Percentiles rank a stretch among this genome's conserved stretches.
These are phyloP conservation scores for Xiphophorus hellerii DNA, from an alignment of 2,113 vertebrate genomes.

Conservation along the genomic window DNA sequence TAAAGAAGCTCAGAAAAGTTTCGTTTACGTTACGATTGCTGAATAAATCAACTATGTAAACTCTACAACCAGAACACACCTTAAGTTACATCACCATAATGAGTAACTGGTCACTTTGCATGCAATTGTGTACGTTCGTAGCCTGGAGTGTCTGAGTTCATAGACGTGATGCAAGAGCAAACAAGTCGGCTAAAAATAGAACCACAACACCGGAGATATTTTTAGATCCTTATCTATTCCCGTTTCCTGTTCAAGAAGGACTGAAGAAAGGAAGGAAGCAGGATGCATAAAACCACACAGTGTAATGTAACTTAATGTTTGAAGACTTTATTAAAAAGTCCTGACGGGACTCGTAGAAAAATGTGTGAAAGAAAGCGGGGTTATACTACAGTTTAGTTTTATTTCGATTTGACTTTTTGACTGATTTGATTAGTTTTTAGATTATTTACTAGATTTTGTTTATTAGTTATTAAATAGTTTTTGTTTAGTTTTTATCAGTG, in stretches of 20 bases:
- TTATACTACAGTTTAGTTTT: too few species aligned
- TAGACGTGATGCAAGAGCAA: slow-evolving; percentile 40
- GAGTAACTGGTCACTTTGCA: neutral
- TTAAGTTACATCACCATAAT: neutral
- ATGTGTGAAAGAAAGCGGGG: too few species aligned
- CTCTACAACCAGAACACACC: neutral
- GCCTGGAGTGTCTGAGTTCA: slow-evolving; percentile 10
- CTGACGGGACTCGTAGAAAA: neutral
- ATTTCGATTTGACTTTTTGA: too few species aligned
- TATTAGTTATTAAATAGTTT: too few species aligned
- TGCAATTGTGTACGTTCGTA: neutral
- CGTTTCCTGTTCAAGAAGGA: slow-evolving; percentile 20
- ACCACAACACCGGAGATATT: slow-evolving; percentile 33
- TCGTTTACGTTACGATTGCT: neutral
- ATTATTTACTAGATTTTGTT: too few species aligned
- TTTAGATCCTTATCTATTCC: slow-evolving; percentile 19
- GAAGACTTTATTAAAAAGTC: slow-evolving; percentile 1
- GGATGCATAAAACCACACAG: neutral
- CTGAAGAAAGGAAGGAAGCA: slow-evolving; percentile 4
- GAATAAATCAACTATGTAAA: neutral
- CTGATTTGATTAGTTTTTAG: too few species aligned
- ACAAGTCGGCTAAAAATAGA: slow-evolving; percentile 55
- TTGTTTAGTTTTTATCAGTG: too few species aligned
- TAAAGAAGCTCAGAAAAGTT: neutral
- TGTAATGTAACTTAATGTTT: neutral